phyloP scores from a whole-genome alignment of 2,797 vertebrate genomes.

The Girardinus metallicus region DNA sequence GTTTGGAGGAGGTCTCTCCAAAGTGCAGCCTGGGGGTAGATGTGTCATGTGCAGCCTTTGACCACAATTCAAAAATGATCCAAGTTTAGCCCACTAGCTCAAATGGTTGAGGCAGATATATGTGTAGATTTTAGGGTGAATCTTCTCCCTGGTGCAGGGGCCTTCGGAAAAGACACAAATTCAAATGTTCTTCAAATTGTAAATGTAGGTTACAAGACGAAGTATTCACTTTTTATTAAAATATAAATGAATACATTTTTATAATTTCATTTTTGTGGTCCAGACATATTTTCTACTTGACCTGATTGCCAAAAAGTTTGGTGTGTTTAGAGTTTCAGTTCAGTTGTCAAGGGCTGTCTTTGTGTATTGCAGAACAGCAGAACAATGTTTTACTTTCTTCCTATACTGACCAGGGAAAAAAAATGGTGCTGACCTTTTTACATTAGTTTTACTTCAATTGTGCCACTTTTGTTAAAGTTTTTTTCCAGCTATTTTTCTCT shows the following conservation, averaged over 20 bases:
- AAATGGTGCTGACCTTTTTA: not conserved
- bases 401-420: not conserved
- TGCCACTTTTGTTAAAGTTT: not conserved
- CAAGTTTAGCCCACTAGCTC: not conserved
- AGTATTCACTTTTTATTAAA: not conserved
- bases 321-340: slow-evolving; percentile 32
- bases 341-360: slow-evolving; percentile 29
- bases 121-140: not conserved
- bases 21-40: not conserved
- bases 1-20: slow-evolving; percentile 8
- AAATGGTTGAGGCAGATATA: not conserved
- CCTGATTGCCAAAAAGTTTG: not conserved
- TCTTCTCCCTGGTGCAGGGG: not conserved
- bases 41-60: not conserved
- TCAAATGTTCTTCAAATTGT: not conserved
- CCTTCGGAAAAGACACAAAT: not conserved
- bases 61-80: not conserved
- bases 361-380: not conserved
- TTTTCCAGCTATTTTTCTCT: not conserved
- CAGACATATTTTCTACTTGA: not conserved
- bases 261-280: not conserved
- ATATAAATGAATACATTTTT: not conserved
- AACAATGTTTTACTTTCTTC: not conserved
- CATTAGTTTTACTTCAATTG: not conserved
- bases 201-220: not conserved